These are phyloP conservation scores for Morone saxatilis DNA, from an alignment of 2,113 vertebrate genomes.

Conservation along the genomic window DNA sequence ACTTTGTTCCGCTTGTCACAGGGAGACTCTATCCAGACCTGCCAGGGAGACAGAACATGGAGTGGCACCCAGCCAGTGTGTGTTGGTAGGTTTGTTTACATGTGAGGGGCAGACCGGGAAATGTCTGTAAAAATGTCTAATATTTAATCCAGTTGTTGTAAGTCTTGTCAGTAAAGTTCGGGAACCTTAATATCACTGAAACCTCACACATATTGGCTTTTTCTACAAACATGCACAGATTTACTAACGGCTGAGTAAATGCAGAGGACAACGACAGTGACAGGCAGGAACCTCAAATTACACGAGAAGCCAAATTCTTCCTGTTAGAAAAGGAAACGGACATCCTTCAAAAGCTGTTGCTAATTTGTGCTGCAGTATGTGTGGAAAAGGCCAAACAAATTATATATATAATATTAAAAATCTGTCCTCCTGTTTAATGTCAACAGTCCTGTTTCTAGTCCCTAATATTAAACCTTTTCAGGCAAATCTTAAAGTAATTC, in stretches of 20 bases:
- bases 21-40: slow-evolving; percentile 89
- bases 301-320: too few relatives aligned
- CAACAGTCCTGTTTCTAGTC: neutral
- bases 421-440: neutral
- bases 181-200: neutral
- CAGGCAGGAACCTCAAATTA: too few relatives aligned
- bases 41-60: slow-evolving; percentile 90
- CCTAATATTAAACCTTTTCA: neutral
- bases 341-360: too few relatives aligned
- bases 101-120: neutral
- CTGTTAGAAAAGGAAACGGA: too few relatives aligned
- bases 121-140: neutral
- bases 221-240: neutral
- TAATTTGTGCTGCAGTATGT: too few relatives aligned
- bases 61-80: slow-evolving; percentile 88
- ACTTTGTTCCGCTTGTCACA: slow-evolving; percentile 63
- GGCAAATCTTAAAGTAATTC: too few relatives aligned
- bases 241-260: neutral
- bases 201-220: neutral
- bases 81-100: slow-evolving; percentile 86
- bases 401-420: too few relatives aligned
- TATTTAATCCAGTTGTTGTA: neutral
- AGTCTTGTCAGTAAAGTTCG: neutral
- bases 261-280: neutral
- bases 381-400: too few relatives aligned